Base-by-base conservation (phyloP, 2,113 vertebrate species). In the Silurus glanis region DNA sequence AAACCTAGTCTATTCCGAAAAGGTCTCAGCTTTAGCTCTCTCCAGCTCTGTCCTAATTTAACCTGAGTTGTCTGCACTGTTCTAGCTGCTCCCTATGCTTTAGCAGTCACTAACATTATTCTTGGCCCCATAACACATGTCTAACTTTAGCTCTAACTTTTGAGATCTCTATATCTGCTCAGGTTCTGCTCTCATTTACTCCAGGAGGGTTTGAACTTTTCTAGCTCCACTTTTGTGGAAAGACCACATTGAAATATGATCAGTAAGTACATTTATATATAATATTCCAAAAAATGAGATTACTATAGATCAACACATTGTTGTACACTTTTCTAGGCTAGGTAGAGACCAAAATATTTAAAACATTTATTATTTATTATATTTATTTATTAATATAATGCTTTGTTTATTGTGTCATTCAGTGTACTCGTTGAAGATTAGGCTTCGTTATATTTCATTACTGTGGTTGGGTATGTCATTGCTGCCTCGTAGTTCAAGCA, bases 131-230 rank as follows among this genome's bases (percentile, higher is more conserved):
- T 51, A 67, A 51, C 61, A 28, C 80, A n/a, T 0, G 47, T 66
- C 61, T 53, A 67, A 82, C 45, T 66, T 82, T 67, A 66, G 59
- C 80, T 67, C 47, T 82, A 47, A 49, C 58, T 81, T 37, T 62
- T 51, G 17, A 23, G 58, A 6, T 62, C 56, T 45, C 56, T 80
- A n/a, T 45, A 59, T 1, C 9, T 23, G 53, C n/a, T 23, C 72
- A 12, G 23, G 37, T 49, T 64, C 10, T 49, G 56, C 17, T 64
- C 58, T 64, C 25, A 80, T 37, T 37, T 37, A 37, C 28, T 61
- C 7, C 5, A 17, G 0, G 21, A 9, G 12, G 14, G 49, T 7
- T n/a, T 28, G 66, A 16, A 67, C 25, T 37, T 6, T 2, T 25
- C 10, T 71, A 71, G 67, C 37, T 71, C 28, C 3, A 17, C 9